A percentile compares a stretch with the other conserved stretches of the same genome.
phyloP scores from a whole-genome alignment of 2,888 invertebrate genomes.

The Julus scandinavius region DNA sequence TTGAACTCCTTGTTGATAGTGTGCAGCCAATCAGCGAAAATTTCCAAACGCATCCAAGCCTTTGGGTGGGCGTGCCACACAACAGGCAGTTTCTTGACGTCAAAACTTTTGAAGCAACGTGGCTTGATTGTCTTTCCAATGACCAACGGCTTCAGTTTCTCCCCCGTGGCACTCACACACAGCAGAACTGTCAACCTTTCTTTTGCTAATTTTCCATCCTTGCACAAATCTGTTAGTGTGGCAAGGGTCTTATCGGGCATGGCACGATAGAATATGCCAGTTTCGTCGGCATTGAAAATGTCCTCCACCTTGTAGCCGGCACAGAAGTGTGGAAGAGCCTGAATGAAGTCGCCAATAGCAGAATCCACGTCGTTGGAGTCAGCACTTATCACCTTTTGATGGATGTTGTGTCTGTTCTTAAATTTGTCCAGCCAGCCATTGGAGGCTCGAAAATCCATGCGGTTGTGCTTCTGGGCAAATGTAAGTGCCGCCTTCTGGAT shows the following conservation, averaged over 20 bases:
- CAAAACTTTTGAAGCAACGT: conserved; percentile 37
- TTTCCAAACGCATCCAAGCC: conserved; percentile 12
- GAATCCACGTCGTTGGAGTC: background rate
- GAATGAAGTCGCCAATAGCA: background rate
- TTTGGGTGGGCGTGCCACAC: background rate
- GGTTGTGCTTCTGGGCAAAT: background rate
- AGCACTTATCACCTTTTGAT: background rate
- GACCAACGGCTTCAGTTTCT: conserved; percentile 49
- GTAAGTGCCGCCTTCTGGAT: background rate
- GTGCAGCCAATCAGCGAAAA: background rate
- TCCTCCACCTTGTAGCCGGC: background rate
- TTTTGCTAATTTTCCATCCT: conserved; percentile 16
- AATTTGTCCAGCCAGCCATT: conserved; percentile 43
- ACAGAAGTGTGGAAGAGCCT: background rate
- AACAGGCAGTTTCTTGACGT: conserved; percentile 47
- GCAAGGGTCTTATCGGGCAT: background rate
- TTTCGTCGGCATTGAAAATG: conserved; percentile 30
- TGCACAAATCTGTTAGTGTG: background rate
- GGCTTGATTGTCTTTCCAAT: conserved; percentile 53
- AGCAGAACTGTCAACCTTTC: conserved; percentile 24
- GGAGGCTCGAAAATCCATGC: background rate
- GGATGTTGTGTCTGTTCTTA: background rate
- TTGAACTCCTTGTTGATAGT: background rate
- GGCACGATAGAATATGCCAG: background rate
- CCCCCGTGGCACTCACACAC: background rate